Base-by-base conservation (phyloP, 2,797 vertebrate genomes). In the Apodemus agrarius region DNA sequence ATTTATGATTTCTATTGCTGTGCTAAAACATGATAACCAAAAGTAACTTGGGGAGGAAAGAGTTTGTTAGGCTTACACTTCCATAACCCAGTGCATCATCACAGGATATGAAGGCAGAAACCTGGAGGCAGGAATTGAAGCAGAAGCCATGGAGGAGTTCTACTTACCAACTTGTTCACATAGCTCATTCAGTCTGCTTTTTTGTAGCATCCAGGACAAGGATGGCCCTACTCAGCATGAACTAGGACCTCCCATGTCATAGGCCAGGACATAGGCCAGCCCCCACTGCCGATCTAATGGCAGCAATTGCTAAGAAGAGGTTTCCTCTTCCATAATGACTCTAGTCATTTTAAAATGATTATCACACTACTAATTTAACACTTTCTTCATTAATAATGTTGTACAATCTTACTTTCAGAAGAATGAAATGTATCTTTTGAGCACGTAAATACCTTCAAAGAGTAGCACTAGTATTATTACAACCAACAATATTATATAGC, bases 381-480 rank as follows among this genome's bases (percentile, higher is more conserved):
- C 14, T 21, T 87, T 82, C 1, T 69, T 96, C 26, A 59, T 63
- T 90, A 69, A 91, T 61, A 86, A 86, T 49, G 22, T 82, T 26
- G 63, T 40, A 40, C 16, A 92, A 91, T 37, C 34, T 95, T 21
- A 95, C 6, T 67, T 93, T 92, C 57, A 75, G 74, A 96, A 85
- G 40, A 63, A 81, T 86, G 10, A 96, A 94, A 74, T 94, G 81
- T 13, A 83, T 11, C 52, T 4, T 67, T 86, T 91, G 17, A 61
- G 31, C 57, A 52, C 67, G 97, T 81, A 85, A 96, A 82, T 89
- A 46, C 13, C 29, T 93, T 78, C 24, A 57, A 88, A 88, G 67
- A 95, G 14, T 40, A 76, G 1, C 26, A 85, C 6, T 1, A 37
- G 0, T 83, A 31, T 89, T 74, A 85, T 54, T 78, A 85, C 21